Evolutionary conservation across 2,888 invertebrate genomes (phyloP).

Genomic region (Hemistola chrysoprasaria): DNA sequence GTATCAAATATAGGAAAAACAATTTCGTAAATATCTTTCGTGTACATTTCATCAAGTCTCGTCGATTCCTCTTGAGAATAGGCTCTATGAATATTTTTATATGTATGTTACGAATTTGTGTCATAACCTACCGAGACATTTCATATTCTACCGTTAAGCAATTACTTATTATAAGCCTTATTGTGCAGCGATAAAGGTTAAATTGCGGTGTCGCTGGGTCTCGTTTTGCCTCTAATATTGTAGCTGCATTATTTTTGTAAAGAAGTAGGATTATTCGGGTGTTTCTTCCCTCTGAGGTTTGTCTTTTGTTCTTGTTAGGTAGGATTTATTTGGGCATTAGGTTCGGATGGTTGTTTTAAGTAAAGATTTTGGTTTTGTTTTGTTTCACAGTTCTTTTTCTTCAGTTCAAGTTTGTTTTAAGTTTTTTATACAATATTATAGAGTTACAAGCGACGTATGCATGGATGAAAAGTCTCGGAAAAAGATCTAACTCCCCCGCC

Average conservation of each 20-base stretch:
- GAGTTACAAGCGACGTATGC: constrained; percentile 1
- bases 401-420: background rate
- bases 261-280: constrained; percentile 50
- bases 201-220: constrained; percentile 13
- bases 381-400: constrained; percentile 4
- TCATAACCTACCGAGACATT: constrained; percentile 46
- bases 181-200: constrained; percentile 17
- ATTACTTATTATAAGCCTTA: constrained; percentile 15
- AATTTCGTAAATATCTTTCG: constrained; percentile 55
- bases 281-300: constrained; percentile 47
- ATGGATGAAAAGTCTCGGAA: too few species aligned
- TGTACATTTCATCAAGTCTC: constrained; percentile 56
- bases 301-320: constrained; percentile 57
- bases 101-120: constrained; percentile 55
- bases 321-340: constrained; percentile 52
- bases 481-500: too few species aligned
- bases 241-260: constrained; percentile 55
- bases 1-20: constrained; percentile 37
- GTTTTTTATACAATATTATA: background rate
- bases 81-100: constrained; percentile 65
- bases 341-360: constrained; percentile 41
- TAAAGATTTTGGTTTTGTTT: constrained; percentile 29
- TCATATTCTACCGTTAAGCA: constrained; percentile 30
- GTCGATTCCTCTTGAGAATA: constrained; percentile 55
- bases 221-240: constrained; percentile 32